Evolutionary conservation across 2,797 vertebrate genomes (phyloP), one percentile per base, ranked within the genome.

Genomic region (Gobio occitaniae): DNA sequence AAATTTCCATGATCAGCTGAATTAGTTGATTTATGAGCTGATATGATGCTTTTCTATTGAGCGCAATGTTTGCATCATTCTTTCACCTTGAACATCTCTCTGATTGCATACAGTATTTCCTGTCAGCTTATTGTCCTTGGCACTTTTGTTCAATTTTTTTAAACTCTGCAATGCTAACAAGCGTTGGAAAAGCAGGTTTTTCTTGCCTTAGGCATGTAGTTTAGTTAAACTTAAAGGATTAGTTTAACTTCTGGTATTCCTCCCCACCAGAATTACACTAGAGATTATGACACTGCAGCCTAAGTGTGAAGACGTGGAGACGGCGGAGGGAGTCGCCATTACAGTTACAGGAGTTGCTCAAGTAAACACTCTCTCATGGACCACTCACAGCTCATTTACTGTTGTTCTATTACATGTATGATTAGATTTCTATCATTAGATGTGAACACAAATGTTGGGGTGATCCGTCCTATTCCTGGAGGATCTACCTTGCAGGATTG

Each of bases 211-310:
- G 15, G 10, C 47, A 83, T 66, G 41, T 44, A 17, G 48, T 36
- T 78, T 66, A 47, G 36, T 69, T 59, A 17, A 7, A 19, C 8
- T 21, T 79, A 9, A 70, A n/a, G 50, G 29, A 50, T 47, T 9
- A 19, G 29, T 71, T 71, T 56, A 13, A 66, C 50, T 1, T 48
- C 11, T 59, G 25, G 59, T 36, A 21, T 78, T 83, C 17, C 16
- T 94, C 92, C 93, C 93, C 91, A 21, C 2, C 91, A 99, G 98
- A 95, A 96, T 99, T 93, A 97, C 97, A 88, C 94, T 99, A 90
- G 98, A 98, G 95, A 97, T 99, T 94, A 98, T 99, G 97, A 99
- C 98, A 90, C 96, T 99, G 93, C 96, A 98, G 94, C 98, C 98
- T 81, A 96, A 96, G 86, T 99, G 98, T 94, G 98, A 99, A 94